These are phyloP conservation scores for Xerus inauris DNA, from an alignment of 2,113 vertebrate species.

Conservation along the genomic window DNA sequence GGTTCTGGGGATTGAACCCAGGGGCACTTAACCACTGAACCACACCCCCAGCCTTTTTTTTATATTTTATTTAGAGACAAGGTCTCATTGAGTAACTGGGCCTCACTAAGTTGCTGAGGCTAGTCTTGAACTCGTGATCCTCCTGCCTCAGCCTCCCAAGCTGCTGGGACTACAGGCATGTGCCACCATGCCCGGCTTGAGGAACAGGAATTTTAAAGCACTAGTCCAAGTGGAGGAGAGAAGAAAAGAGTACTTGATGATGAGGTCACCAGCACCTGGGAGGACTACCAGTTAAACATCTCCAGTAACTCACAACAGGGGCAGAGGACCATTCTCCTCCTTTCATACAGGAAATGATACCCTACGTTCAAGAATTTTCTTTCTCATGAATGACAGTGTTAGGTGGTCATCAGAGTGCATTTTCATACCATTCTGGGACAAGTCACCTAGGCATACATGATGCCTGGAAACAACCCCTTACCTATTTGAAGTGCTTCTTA, in stretches of 20 bases:
- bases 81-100: no score
- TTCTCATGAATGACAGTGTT: not conserved
- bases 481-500: not conserved
- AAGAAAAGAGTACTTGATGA: not conserved
- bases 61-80: no score
- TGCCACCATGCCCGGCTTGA: no score
- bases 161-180: no score
- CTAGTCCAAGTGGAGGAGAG: not conserved
- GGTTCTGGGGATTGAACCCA: no score
- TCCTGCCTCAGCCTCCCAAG: no score
- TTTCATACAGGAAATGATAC: not conserved
- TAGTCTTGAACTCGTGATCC: no score
- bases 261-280: not conserved
- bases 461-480: constrained; percentile 19
- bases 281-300: not conserved
- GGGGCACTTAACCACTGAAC: no score
- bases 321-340: not conserved
- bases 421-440: not conserved
- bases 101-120: no score
- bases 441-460: no score
- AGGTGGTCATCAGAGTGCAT: not conserved
- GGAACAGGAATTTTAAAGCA: not conserved
- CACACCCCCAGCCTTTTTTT: no score
- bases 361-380: not conserved
- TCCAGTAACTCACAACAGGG: not conserved